These are phyloP conservation scores for Physocephala rufipes DNA, from an alignment of 2,888 invertebrate genomes.

Conservation along the genomic window DNA sequence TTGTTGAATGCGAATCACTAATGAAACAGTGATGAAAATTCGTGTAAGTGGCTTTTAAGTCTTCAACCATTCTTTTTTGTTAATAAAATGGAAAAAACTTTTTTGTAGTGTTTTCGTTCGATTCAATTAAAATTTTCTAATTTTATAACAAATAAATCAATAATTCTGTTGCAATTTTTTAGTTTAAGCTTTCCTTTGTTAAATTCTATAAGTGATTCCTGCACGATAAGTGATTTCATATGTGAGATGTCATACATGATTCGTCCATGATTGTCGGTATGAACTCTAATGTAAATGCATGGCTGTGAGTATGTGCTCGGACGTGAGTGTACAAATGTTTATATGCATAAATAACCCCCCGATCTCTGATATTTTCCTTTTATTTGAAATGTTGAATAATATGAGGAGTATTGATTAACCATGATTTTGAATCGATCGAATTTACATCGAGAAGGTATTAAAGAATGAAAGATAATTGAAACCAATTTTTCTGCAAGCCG, in stretches of 20 bases:
- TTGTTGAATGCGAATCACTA: constrained; percentile 24
- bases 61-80: no score
- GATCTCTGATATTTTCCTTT: constrained; percentile 13
- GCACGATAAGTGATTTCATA: no score
- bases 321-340: constrained; percentile 4
- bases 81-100: no score
- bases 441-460: neutral
- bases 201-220: constrained; percentile 19
- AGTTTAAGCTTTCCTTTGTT: constrained; percentile 39
- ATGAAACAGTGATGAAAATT: no score
- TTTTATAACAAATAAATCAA: no score
- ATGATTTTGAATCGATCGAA: neutral
- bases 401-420: constrained; percentile 1
- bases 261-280: neutral
- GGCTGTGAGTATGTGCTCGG: constrained; percentile 7
- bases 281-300: constrained; percentile 1
- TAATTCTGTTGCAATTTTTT: no score
- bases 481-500: neutral
- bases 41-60: constrained; percentile 13
- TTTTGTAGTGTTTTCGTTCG: no score
- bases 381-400: constrained; percentile 12
- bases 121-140: no score
- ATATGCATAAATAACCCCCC: no score
- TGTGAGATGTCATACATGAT: neutral
- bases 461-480: neutral